Percentiles rank a stretch among this genome's conserved stretches.
Evolutionary conservation across 2,113 vertebrate genomes (phyloP).

Genomic region (Brachypteracias leptosomus): DNA sequence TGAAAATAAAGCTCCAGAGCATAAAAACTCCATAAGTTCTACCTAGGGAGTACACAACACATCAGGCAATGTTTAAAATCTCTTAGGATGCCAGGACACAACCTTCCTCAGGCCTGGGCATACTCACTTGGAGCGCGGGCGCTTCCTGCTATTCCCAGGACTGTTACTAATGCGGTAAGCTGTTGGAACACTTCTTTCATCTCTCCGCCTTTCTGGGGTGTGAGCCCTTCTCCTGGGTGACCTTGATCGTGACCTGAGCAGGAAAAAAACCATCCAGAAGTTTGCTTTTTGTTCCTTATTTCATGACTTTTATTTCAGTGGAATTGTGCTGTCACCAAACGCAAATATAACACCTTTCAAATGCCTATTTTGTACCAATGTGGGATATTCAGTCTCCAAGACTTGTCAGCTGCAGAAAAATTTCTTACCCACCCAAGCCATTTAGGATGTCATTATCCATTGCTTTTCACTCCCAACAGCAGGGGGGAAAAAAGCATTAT

Average conservation of each 20-base stretch:
- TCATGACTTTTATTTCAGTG: not conserved
- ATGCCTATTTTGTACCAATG: not conserved
- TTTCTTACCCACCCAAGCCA: not conserved
- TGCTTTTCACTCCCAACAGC: not conserved
- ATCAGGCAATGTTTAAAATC: not conserved
- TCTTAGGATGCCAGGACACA: not conserved
- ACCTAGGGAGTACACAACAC: not conserved
- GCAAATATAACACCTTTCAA: not conserved
- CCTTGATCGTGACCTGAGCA: constrained; percentile 83
- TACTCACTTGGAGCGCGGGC: constrained; percentile 85
- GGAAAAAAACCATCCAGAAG: not conserved
- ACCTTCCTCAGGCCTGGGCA: too few species aligned
- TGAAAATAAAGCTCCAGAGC: not conserved
- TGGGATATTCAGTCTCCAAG: not conserved
- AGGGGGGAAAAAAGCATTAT: not conserved
- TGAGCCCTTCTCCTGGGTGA: constrained; percentile 84
- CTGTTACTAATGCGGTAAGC: constrained; percentile 84
- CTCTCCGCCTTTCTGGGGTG: constrained; percentile 82
- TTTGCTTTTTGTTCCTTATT: not conserved
- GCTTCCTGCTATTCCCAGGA: constrained; percentile 79
- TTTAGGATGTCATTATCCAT: not conserved
- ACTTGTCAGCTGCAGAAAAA: not conserved
- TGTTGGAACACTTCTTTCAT: constrained; percentile 78
- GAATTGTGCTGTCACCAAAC: not conserved
- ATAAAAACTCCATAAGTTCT: not conserved